phyloP scores from a whole-genome alignment of 2,888 invertebrate species.

The Timema podura region DNA sequence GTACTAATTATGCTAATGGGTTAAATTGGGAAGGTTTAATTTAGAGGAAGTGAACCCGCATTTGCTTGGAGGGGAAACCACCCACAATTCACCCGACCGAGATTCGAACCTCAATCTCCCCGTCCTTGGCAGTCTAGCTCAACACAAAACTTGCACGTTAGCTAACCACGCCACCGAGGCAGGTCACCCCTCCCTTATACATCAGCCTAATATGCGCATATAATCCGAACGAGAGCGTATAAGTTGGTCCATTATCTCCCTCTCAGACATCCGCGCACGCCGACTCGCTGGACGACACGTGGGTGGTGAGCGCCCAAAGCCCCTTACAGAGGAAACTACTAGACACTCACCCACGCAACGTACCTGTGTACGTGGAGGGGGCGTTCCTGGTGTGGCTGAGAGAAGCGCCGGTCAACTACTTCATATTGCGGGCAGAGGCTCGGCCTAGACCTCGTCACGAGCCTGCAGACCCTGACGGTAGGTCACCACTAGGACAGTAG shows the following conservation, averaged over 20 bases:
- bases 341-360: constrained; percentile 54
- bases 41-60: no score
- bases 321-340: constrained; percentile 68
- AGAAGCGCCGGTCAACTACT: constrained; percentile 74
- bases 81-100: no score
- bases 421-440: constrained; percentile 71
- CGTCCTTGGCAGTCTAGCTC: no score
- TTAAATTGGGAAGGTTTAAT: no score
- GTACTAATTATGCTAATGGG: no score
- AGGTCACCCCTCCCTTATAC: no score
- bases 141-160: no score
- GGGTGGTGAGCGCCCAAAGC: constrained; percentile 88
- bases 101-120: no score
- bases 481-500: constrained; percentile 21
- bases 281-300: constrained; percentile 80
- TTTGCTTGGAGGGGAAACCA: no score
- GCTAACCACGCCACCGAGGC: no score
- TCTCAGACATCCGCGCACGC: constrained; percentile 63
- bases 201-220: no score
- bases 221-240: no score
- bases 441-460: constrained; percentile 47
- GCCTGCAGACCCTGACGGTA: constrained; percentile 63
- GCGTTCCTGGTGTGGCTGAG: constrained; percentile 76
- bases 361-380: constrained; percentile 78
- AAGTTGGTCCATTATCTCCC: constrained; percentile 14